Evolutionary conservation across 2,797 vertebrate species (phyloP).

Genomic region (Pagetopsis macropterus): DNA sequence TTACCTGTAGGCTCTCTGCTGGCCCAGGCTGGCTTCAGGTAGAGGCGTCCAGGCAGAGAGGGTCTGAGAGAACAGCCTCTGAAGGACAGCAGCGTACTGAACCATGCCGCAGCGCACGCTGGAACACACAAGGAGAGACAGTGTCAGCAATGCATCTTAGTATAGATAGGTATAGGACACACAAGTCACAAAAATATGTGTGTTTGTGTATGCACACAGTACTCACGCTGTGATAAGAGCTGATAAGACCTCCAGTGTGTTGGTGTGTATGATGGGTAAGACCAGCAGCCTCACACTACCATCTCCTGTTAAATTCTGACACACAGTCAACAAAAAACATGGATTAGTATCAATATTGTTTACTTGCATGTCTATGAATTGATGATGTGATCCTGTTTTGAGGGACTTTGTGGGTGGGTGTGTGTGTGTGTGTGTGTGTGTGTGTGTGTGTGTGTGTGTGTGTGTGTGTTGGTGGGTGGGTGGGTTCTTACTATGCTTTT

Average conservation of each 20-base stretch:
- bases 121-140: slow-evolving; percentile 16
- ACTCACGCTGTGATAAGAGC: slow-evolving; percentile 86
- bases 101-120: slow-evolving; percentile 80
- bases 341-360: too few relatives aligned
- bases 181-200: neutral
- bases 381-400: too few relatives aligned
- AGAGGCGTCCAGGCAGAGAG: slow-evolving; percentile 85
- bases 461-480: neutral
- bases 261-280: slow-evolving; percentile 86
- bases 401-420: too few relatives aligned
- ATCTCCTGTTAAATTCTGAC: slow-evolving; percentile 87
- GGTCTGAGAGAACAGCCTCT: slow-evolving; percentile 89
- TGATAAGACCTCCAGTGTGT: slow-evolving; percentile 86
- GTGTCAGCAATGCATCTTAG: neutral
- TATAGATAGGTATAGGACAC: neutral
- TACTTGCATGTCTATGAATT: too few relatives aligned
- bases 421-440: neutral
- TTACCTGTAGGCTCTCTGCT: slow-evolving; percentile 91
- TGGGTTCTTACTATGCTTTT: slow-evolving; percentile 86
- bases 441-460: too few relatives aligned
- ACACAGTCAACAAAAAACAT: slow-evolving; percentile 2
- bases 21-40: slow-evolving; percentile 81
- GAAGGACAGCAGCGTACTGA: slow-evolving; percentile 84
- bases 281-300: slow-evolving; percentile 87
- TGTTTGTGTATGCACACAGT: neutral